These are phyloP conservation scores for Platyscapa corneri DNA, from an alignment of 1,140 invertebrate species.

Conservation along the genomic window DNA sequence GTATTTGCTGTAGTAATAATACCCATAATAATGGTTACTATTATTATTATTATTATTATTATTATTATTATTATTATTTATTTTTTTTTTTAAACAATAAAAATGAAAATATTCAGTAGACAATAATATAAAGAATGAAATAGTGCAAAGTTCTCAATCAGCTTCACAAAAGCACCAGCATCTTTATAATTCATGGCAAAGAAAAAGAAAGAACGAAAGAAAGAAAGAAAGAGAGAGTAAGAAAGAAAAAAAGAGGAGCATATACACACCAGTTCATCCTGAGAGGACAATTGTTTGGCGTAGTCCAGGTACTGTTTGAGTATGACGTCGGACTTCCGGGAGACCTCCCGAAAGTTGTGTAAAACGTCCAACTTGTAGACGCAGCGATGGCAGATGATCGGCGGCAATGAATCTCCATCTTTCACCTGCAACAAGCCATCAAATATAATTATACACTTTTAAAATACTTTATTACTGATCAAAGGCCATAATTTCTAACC, in stretches of 20 bases:
- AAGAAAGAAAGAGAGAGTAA: not conserved
- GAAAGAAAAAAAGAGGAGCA: not conserved
- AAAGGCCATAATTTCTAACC: not conserved
- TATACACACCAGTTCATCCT: conserved; percentile 66
- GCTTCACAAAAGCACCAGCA: not conserved
- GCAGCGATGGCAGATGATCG: conserved; percentile 74
- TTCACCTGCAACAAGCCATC: conserved; percentile 67
- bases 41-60: no score
- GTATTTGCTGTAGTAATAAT: no score
- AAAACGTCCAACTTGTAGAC: conserved; percentile 74
- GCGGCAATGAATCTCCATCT: conserved; percentile 73
- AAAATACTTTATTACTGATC: not conserved
- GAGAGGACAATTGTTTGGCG: conserved; percentile 70
- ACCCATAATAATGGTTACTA: no score
- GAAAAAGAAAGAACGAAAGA: not conserved
- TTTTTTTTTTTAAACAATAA: not conserved
- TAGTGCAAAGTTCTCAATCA: not conserved
- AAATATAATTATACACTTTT: not conserved
- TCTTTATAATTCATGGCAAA: not conserved
- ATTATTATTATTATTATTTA: not conserved
- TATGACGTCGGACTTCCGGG: conserved; percentile 73
- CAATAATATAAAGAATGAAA: not conserved
- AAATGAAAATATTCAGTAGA: not conserved
- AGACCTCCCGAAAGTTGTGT: conserved; percentile 73
- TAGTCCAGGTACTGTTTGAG: conserved; percentile 75